A percentile compares a stretch with the other conserved stretches of the same genome.
Evolutionary conservation across 2,113 vertebrate species (phyloP).

Genomic region (Vanacampus margaritifer): DNA sequence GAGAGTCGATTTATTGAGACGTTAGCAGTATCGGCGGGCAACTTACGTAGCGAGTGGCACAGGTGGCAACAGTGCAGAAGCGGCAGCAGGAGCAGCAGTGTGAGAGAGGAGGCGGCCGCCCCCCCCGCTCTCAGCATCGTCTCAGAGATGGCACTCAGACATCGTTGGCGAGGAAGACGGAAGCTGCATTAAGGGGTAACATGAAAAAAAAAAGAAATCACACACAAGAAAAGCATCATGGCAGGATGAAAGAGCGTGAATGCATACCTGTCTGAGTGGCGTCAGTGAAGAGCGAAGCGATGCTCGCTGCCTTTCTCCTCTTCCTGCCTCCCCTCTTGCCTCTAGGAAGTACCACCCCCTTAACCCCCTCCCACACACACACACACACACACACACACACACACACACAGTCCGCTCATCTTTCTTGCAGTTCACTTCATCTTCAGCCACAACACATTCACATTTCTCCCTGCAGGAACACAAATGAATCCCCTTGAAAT

Average conservation of each 20-base stretch:
- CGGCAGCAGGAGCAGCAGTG: constrained; percentile 57
- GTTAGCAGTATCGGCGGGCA: not conserved
- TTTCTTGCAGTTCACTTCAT: constrained; percentile 23
- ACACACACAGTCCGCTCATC: constrained; percentile 5
- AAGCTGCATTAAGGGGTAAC: not conserved
- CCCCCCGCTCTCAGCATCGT: constrained; percentile 64
- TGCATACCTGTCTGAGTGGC: constrained; percentile 31
- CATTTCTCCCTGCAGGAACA: not conserved
- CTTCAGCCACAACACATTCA: constrained; percentile 15
- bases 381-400: constrained; percentile 1
- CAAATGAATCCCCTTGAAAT: not conserved
- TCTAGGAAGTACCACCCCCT: constrained; percentile 36
- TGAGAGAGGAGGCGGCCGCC: constrained; percentile 43
- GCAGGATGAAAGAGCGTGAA: not conserved
- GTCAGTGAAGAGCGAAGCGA: constrained; percentile 26
- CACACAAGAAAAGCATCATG: not conserved
- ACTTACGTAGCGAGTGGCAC: constrained; percentile 70
- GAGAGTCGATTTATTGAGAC: not conserved
- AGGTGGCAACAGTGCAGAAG: constrained; percentile 61
- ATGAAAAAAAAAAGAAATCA: not conserved
- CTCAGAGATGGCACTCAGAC: constrained; percentile 48
- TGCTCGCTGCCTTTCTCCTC: constrained; percentile 11
- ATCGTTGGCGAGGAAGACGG: constrained; percentile 39
- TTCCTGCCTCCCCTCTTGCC: constrained; percentile 23
- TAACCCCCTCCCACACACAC: not conserved